These are phyloP conservation scores for Cremastinae sp. DNA, from an alignment of 2,888 invertebrate species.

Conservation along the genomic window DNA sequence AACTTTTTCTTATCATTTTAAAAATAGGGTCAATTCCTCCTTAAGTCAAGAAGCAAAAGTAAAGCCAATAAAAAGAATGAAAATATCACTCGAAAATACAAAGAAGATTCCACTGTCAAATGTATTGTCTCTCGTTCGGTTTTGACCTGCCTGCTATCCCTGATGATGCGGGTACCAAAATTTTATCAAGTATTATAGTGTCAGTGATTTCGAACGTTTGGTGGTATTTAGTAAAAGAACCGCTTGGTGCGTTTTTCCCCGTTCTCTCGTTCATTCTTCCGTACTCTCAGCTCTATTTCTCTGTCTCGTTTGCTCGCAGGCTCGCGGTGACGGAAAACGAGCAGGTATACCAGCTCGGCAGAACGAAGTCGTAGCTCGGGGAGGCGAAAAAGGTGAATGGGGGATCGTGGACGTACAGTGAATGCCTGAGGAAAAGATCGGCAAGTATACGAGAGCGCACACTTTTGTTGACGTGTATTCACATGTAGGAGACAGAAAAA, in stretches of 20 bases:
- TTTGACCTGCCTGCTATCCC: conserved; percentile 25
- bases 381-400: conserved; percentile 51
- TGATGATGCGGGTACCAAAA: background rate
- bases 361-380: conserved; percentile 25
- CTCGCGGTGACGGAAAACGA: conserved; percentile 33
- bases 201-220: background rate
- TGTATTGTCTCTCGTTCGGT: conserved; percentile 17
- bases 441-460: background rate
- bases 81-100: too few species aligned
- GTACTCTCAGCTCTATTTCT: conserved; percentile 15
- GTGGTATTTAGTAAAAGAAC: conserved; percentile 12
- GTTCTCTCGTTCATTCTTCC: conserved; percentile 5
- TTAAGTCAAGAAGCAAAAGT: too few species aligned
- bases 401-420: conserved; percentile 35
- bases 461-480: background rate
- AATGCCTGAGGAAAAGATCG: conserved; percentile 42
- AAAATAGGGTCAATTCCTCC: too few species aligned
- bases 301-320: conserved; percentile 18
- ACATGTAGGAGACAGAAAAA: background rate
- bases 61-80: too few species aligned
- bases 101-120: background rate
- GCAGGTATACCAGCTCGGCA: conserved; percentile 46
- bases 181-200: conserved; percentile 24
- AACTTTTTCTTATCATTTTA: too few species aligned
- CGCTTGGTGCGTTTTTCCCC: conserved; percentile 5